Base-by-base conservation (phyloP, 1,140 invertebrate genomes). In the Gonioctena quinquepunctata region DNA sequence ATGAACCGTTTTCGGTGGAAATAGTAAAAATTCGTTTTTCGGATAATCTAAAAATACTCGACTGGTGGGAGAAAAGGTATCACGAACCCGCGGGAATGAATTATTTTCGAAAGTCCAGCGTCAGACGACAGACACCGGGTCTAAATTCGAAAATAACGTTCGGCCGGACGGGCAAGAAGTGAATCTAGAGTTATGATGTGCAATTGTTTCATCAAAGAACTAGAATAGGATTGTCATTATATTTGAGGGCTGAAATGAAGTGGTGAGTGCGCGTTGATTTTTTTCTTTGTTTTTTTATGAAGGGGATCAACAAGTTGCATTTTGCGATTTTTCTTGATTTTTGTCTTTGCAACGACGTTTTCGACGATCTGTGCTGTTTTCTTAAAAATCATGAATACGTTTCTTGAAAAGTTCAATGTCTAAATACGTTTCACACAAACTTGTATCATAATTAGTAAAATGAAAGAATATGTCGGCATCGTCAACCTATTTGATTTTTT, bases 1-100 rank as follows among this genome's bases (percentile, higher is more conserved):
- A 66, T 66, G 48, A 23, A 25, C 48, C 25, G 48, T 26, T 66
- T 66, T 66, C 63, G 13, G 63, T 66, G 50, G 49, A 66, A 66
- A 66, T 66, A 66, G 63, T 66, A 66, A n/a, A n/a, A 66, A 66
- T 52, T 65, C 48, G n/a, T 21, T 50, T 52, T 52, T 25, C 48
- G 7, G 19, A 23, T 23, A 60, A 49, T 50, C 62, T 65, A 50
- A 65, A 65, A 65, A 65, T 65, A 65, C 11, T 5, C 56, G 6
- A 11, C 13, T 25, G 56, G n/a, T 54, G 18, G 56, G 56, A 59
- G 56, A 25, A 25, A n/a, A 59, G 56, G 56, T 59, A 59, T 59
- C 56, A 25, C 21, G n/a, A 59, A 59, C n/a, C 56, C 2, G 33
- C 0, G 52, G 19, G 11, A 16, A 23, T 18, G 52, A 54, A 54